phyloP scores from a whole-genome alignment of 2,888 invertebrate genomes.

The Augochlorella aurata region DNA sequence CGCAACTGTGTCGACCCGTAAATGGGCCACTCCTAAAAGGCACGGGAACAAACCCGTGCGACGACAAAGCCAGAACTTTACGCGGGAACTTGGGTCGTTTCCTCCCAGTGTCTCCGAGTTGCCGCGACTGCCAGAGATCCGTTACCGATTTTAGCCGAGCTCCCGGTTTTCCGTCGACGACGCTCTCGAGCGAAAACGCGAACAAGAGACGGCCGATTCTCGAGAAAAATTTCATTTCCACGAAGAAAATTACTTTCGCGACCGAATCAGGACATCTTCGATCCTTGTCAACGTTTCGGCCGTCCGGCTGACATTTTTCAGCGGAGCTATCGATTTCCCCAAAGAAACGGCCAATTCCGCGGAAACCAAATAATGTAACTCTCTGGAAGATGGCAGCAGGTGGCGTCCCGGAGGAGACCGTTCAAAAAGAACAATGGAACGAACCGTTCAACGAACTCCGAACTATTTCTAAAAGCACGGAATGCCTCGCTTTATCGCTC shows the following conservation, averaged over 20 bases:
- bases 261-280: too few species aligned
- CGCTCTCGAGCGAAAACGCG: too few species aligned
- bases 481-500: too few species aligned
- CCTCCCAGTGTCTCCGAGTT: background rate
- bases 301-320: background rate
- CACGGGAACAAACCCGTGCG: conserved; percentile 11
- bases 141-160: background rate
- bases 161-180: background rate
- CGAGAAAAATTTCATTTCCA: too few species aligned
- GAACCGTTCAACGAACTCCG: background rate
- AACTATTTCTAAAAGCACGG: background rate
- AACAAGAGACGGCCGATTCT: too few species aligned
- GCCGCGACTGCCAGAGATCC: background rate
- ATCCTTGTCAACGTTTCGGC: background rate
- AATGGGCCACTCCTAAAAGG: conserved; percentile 57
- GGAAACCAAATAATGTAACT: background rate
- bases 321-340: background rate
- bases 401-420: background rate
- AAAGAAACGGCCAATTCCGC: background rate
- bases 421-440: background rate
- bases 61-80: conserved; percentile 24
- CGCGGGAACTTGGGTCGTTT: conserved; percentile 39
- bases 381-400: background rate
- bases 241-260: too few species aligned
- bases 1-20: conserved; percentile 64